These are phyloP conservation scores for Pseudorhiza aurosa DNA, from an alignment of 30 jellyfish, hydroid and myxozoan genomes.

Conservation along the genomic window DNA sequence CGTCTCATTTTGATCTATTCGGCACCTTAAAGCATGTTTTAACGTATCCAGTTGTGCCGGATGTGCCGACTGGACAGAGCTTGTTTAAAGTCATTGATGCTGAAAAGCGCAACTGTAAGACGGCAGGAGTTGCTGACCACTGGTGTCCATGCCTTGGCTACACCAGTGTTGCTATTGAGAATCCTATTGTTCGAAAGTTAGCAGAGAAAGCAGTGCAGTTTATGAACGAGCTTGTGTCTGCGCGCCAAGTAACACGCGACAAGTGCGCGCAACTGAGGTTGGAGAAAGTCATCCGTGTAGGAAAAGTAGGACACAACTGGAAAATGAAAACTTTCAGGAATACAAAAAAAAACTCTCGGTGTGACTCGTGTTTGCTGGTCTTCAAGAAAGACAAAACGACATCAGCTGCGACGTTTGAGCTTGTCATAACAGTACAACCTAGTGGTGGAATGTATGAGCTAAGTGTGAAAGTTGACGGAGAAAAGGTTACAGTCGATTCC, in stretches of 20 bases:
- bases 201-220: conserved; percentile 27
- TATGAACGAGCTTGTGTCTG: conserved; percentile 6
- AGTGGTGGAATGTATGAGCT: conserved; percentile 60
- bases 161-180: neutral
- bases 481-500: conserved; percentile 12
- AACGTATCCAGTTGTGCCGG: conserved; percentile 30
- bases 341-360: conserved; percentile 8
- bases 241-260: neutral
- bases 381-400: neutral
- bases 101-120: conserved; percentile 48
- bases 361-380: conserved; percentile 27
- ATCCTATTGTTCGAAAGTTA: neutral
- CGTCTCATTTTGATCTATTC: conserved; percentile 71
- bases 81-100: conserved; percentile 62
- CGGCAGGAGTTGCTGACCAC: conserved; percentile 72
- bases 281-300: conserved; percentile 22
- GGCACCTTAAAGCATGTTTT: conserved; percentile 63
- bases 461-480: neutral
- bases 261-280: conserved; percentile 8
- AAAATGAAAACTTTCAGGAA: conserved; percentile 6
- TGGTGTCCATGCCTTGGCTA: conserved; percentile 79
- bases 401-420: conserved; percentile 5
- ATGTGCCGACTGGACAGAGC: conserved; percentile 62
- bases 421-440: conserved; percentile 39
- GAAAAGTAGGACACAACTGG: conserved; percentile 13